Percentiles rank a stretch among this genome's conserved stretches.
phyloP scores from a whole-genome alignment of 2,797 vertebrate genomes.

The Arnoldichthys spilopterus region DNA sequence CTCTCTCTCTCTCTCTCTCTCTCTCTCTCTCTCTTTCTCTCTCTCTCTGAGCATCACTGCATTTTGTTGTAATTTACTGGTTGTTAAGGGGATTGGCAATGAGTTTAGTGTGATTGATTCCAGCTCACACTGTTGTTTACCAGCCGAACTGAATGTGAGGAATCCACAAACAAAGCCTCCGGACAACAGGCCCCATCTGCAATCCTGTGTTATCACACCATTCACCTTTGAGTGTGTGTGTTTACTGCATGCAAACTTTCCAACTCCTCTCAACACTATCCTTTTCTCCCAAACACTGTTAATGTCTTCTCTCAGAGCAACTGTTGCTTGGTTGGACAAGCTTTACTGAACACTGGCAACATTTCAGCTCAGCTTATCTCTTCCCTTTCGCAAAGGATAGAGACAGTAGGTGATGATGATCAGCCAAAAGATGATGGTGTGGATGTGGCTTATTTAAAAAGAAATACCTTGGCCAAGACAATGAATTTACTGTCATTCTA shows the following conservation, averaged over 20 bases:
- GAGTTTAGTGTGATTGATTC: not conserved
- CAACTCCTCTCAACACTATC: not conserved
- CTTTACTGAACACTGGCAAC: not conserved
- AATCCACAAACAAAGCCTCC: constrained; percentile 5
- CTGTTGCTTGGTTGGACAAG: not conserved
- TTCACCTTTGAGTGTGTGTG: not conserved
- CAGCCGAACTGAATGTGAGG: not conserved
- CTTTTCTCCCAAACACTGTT: not conserved
- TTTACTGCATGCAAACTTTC: not conserved
- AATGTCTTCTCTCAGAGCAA: not conserved
- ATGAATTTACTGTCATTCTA: too few relatives aligned
- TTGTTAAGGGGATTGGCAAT: not conserved
- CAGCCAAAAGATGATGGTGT: too few relatives aligned
- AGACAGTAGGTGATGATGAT: too few relatives aligned
- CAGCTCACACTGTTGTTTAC: not conserved
- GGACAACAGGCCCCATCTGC: not conserved
- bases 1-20: constrained; percentile 3
- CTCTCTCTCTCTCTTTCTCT: constrained; percentile 4
- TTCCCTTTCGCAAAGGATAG: too few relatives aligned
- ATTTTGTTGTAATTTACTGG: not conserved
- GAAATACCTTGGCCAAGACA: too few relatives aligned
- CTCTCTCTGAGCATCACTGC: not conserved
- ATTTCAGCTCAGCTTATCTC: too few relatives aligned
- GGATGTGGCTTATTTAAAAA: too few relatives aligned
- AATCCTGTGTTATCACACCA: not conserved